Evolutionary conservation across 2,888 invertebrate genomes (phyloP), one percentile per base, ranked within the genome.

Genomic region (Hemaris fuciformis): DNA sequence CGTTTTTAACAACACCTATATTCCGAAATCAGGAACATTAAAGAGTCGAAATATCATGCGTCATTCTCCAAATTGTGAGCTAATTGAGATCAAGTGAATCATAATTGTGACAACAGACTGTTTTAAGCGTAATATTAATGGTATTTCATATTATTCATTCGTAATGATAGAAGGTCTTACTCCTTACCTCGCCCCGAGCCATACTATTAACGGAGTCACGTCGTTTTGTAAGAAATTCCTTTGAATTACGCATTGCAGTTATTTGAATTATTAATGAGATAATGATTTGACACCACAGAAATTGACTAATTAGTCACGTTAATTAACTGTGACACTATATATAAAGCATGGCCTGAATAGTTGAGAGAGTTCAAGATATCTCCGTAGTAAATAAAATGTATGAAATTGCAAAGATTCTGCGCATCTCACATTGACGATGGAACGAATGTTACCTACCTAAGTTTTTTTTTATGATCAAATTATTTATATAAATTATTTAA

Each of bases 221-320:
- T 43, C 53, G 43, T 59, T 59, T 59, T 59, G 58, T 59, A 59
- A 59, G 58, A 59, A 59, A 53, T 60, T 38, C 60, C 53, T 22
- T 34, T 23, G 41, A 46, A 38, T 60, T 15, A 57, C 41, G 8
- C 57, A 38, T 57, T 57, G 38, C 22, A 5, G n/a, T 20, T 23
- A 23, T 41, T 57, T 57, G 57, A 23, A 41, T 57, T 34, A 23
- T 53, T 31, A 31, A 53, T 53, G 18, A 31, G 13, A 48, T 46
- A n/a, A 31, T 53, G 31, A 53, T 31, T 53, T 53, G 31, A 53
- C 53, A 53, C 53, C 18, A 27, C 3, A 23, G 22, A 18, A 18
- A n/a, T 46, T 23, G 25, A 10, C 18, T 53, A 53, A 53, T 53
- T 53, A 31, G 31, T 27, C 27, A 31, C 18, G 18, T 53, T 31